Conservation (phyloP, 23 tunicate species). For the Oikopleura dioica region DNA sequence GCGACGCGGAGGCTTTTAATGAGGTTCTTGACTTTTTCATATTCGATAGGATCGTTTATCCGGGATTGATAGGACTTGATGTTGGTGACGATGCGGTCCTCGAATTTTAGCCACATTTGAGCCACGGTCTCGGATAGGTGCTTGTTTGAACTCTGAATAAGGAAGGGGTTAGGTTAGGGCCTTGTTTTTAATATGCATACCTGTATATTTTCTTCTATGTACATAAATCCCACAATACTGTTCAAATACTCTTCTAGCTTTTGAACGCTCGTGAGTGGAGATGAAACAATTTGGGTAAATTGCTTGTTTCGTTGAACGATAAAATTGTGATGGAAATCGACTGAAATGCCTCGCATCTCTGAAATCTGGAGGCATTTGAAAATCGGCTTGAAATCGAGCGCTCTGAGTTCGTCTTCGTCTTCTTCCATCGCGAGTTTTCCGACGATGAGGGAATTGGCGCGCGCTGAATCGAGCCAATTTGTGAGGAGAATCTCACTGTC, state of each 20-base stretch:
- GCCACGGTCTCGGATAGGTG: background rate
- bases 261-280: too few relatives aligned
- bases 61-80: background rate
- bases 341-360: background rate
- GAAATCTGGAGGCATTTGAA: background rate
- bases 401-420: background rate
- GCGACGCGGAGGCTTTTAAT: background rate
- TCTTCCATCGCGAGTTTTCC: background rate
- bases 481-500: too few relatives aligned
- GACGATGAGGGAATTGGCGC: too few relatives aligned
- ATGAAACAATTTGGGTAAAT: background rate
- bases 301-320: background rate
- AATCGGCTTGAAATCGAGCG: background rate
- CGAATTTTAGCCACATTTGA: background rate
- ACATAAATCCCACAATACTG: background rate
- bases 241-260: background rate
- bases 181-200: background rate
- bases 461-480: too few relatives aligned
- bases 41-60: background rate
- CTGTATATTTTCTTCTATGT: background rate
- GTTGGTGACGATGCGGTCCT: background rate
- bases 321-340: background rate
- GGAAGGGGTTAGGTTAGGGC: background rate
- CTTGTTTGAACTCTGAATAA: background rate
- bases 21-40: background rate